These are phyloP conservation scores for Pammene fasciana DNA, from an alignment of 2,888 invertebrate genomes.

Conservation along the genomic window DNA sequence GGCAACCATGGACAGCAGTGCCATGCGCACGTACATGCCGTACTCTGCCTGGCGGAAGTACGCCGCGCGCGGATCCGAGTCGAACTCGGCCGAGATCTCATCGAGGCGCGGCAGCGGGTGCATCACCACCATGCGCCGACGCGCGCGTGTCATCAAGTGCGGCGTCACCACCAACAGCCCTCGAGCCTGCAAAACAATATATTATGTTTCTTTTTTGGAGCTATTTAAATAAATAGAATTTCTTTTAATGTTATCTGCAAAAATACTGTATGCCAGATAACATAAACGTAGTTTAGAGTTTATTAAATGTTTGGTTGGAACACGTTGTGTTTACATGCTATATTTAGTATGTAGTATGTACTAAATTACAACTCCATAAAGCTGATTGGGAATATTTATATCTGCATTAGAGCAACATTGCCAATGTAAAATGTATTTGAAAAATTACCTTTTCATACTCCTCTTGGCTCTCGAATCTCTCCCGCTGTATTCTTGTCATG, in stretches of 20 bases:
- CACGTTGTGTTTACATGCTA: no score
- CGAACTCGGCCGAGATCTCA: conserved; percentile 97
- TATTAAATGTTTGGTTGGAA: no score
- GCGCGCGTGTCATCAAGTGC: conserved; percentile 96
- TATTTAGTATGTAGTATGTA: no score
- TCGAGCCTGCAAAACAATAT: conserved; percentile 85
- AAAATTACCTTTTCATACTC: conserved; percentile 91
- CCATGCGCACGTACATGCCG: conserved; percentile 99
- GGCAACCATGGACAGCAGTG: conserved; percentile 94
- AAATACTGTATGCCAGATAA: no score
- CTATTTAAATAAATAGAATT: no score
- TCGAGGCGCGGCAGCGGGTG: conserved; percentile 97
- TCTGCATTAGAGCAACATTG: no score
- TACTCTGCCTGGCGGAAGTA: conserved; percentile 99
- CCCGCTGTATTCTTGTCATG: conserved; percentile 98
- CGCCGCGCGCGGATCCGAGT: conserved; percentile 97
- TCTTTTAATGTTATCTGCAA: no score
- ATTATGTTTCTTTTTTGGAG: no score
- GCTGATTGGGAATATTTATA: no score
- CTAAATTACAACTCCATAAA: no score
- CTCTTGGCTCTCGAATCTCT: conserved; percentile 91
- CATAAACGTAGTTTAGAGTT: no score
- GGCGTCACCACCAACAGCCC: conserved; percentile 96
- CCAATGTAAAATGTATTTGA: no score
- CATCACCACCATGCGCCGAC: conserved; percentile 97